A percentile compares a stretch with the other conserved stretches of the same genome.
Conservation (phyloP, 2,888 invertebrate species). For the Cataglyphis livida region DNA sequence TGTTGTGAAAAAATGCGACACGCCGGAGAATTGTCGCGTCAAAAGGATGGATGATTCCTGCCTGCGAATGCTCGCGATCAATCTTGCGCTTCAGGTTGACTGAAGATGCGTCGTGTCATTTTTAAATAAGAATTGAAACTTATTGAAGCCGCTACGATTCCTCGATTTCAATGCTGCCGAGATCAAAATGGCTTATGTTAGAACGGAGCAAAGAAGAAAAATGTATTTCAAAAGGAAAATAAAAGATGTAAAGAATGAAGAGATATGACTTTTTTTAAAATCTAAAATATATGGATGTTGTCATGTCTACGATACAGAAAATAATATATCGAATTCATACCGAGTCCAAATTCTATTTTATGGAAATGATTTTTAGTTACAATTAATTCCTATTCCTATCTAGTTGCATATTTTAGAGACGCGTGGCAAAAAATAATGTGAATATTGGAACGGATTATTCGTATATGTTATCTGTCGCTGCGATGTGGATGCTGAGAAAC, state of each 20-base stretch:
- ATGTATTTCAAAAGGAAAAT: neutral
- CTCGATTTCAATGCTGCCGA: neutral
- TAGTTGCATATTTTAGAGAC: conserved; percentile 29
- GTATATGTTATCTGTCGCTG: neutral
- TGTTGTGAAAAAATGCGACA: conserved; percentile 41
- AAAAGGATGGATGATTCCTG: conserved; percentile 40
- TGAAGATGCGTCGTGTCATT: conserved; percentile 6
- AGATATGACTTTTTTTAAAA: neutral
- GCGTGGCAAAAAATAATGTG: neutral
- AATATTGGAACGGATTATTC: conserved; percentile 31
- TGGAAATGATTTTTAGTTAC: neutral
- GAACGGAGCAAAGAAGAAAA: neutral
- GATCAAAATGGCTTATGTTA: conserved; percentile 6
- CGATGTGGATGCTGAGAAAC: neutral
- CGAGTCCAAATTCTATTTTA: neutral
- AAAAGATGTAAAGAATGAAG: neutral
- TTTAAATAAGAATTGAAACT: conserved; percentile 32
- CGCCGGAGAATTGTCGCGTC: conserved; percentile 37
- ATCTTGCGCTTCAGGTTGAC: conserved; percentile 7
- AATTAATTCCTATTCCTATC: neutral
- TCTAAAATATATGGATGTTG: neutral
- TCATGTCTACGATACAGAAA: neutral
- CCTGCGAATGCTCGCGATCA: conserved; percentile 27
- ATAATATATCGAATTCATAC: neutral
- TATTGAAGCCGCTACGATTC: neutral